phyloP scores from a whole-genome alignment of 2,888 invertebrate genomes.

The Dorcus parallelipipedus region DNA sequence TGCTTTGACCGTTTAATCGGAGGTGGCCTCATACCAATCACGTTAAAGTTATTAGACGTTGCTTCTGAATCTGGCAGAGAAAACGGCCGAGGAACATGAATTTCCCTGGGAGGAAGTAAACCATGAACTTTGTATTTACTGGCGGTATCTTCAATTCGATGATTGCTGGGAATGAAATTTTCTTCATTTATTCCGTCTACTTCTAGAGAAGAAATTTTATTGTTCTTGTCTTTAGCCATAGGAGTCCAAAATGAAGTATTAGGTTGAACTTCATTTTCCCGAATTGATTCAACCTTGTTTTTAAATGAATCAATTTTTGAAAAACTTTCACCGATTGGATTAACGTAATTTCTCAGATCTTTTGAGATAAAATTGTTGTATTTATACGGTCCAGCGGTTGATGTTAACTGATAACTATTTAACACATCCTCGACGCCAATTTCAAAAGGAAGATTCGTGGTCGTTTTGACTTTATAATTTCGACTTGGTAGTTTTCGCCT shows the following conservation, averaged over 20 bases:
- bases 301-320: too few species aligned
- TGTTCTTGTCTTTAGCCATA: too few species aligned
- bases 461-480: background rate
- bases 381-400: too few species aligned
- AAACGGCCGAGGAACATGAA: background rate
- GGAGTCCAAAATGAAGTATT: too few species aligned
- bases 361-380: too few species aligned
- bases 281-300: too few species aligned
- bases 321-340: too few species aligned
- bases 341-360: too few species aligned
- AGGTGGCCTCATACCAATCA: slow-evolving; percentile 45
- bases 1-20: slow-evolving; percentile 3
- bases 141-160: slow-evolving; percentile 1
- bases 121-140: background rate
- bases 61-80: slow-evolving; percentile 8
- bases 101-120: background rate
- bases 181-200: too few species aligned
- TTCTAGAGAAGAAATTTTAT: too few species aligned
- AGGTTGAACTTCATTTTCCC: too few species aligned
- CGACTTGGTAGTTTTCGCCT: background rate
- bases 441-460: background rate
- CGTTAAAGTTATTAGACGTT: slow-evolving; percentile 37
- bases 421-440: background rate
- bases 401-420: background rate
- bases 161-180: background rate